Base-by-base conservation (phyloP, 2,888 invertebrate genomes). In the Shargacucullia verbasci region DNA sequence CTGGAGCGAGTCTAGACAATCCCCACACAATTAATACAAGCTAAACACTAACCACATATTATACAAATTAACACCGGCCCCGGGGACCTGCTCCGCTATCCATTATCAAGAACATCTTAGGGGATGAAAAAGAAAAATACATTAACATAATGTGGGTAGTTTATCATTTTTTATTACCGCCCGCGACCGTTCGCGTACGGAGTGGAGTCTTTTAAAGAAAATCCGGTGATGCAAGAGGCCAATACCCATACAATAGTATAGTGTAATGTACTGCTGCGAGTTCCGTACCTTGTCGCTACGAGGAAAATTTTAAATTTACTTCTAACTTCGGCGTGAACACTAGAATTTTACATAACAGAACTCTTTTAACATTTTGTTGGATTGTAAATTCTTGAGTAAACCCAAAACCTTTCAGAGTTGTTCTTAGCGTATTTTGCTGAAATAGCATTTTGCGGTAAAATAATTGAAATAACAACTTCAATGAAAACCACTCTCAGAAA, bases 91-190 rank as follows among this genome's bases (percentile, higher is more conserved):
- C 14, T 20, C 37, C 47, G 41, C 31, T 46, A 52, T 47, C 54
- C 56, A 63, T 63, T 66, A 73, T 60, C 60, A 53, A 55, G 27
- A 59, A 60, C 59, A 62, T 69, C 69, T 72, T 56, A 58, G 38
- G 37, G 40, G 45, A 65, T 65, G 59, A 62, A 74, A 73, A 70
- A 67, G 59, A 70, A 73, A 66, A 76, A 65, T 57, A 65, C 45
- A 61, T 66, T 57, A 73, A 58, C 60, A 66, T 70, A 72, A 76
- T 61, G 70, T 52, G 34, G 47, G 64, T 68, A 64, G 64, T 76
- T 70, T 59, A 61, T 72, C 72, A 74, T 70, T 72, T 76, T 74
- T 76, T 70, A 69, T 69, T 40, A 53, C 56, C 58, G 44, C 34
- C 15, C 35, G 58, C 54, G 66, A 61, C 63, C 59, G 44, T 46